Evolutionary conservation across 2,888 invertebrate species (phyloP).

Genomic region (Cremastinae sp.): DNA sequence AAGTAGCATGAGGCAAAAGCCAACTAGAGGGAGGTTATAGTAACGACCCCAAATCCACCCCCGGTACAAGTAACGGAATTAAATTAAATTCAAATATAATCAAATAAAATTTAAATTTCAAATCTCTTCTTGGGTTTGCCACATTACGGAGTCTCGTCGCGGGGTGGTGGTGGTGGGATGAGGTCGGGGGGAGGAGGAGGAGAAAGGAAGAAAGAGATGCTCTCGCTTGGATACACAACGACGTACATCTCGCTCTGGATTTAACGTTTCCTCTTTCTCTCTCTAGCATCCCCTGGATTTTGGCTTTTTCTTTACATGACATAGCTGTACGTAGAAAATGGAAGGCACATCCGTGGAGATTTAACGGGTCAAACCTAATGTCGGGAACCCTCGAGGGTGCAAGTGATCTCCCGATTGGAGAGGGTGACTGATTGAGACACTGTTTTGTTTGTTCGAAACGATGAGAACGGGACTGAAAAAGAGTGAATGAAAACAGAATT

Average conservation of each 20-base stretch:
- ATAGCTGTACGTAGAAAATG: background rate
- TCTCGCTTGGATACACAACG: slow-evolving; percentile 41
- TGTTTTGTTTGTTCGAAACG: slow-evolving; percentile 76
- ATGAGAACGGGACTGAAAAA: slow-evolving; percentile 26
- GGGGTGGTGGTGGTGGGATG: slow-evolving; percentile 25
- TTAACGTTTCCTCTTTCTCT: slow-evolving; percentile 50
- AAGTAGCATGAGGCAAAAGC: background rate
- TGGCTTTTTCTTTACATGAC: slow-evolving; percentile 18
- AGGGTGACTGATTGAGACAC: slow-evolving; percentile 78
- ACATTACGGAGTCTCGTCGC: slow-evolving; percentile 49
- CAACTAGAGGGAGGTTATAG: slow-evolving; percentile 41
- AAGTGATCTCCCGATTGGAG: slow-evolving; percentile 44
- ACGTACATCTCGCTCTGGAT: slow-evolving; percentile 56
- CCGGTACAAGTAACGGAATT: slow-evolving; percentile 72
- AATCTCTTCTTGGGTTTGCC: slow-evolving; percentile 72
- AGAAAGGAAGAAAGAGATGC: slow-evolving; percentile 29
- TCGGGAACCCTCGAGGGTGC: slow-evolving; percentile 20
- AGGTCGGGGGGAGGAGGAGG: slow-evolving; percentile 10
- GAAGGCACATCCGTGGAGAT: slow-evolving; percentile 65
- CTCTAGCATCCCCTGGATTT: slow-evolving; percentile 57
- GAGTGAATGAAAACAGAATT: slow-evolving; percentile 19
- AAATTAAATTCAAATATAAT: slow-evolving; percentile 81
- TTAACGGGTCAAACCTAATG: slow-evolving; percentile 76
- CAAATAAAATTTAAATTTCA: slow-evolving; percentile 81
- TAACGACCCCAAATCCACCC: slow-evolving; percentile 58